A percentile compares a stretch with the other conserved stretches of the same genome.
Evolutionary conservation across 2,888 invertebrate species (phyloP).

Genomic region (Apodemia zela): DNA sequence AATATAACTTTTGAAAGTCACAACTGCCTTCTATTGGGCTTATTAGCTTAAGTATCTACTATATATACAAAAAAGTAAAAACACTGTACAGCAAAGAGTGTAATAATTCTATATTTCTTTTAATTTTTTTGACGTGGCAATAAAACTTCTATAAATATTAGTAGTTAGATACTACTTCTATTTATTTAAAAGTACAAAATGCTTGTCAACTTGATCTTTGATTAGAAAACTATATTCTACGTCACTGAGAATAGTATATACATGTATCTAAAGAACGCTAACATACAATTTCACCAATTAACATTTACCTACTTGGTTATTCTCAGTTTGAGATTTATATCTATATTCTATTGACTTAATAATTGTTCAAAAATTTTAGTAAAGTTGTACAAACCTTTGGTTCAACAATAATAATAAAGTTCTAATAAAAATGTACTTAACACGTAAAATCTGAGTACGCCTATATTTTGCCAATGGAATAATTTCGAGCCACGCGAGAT

Average conservation of each 20-base stretch:
- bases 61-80: too few relatives aligned
- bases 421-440: not conserved
- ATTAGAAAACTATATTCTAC: slow-evolving; percentile 4
- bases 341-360: slow-evolving; percentile 9
- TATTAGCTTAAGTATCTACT: too few relatives aligned
- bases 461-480: slow-evolving; percentile 5
- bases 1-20: too few relatives aligned
- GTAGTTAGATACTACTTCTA: not conserved
- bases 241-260: not conserved
- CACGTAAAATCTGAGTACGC: slow-evolving; percentile 1
- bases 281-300: slow-evolving; percentile 4
- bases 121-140: too few relatives aligned
- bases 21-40: too few relatives aligned
- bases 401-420: slow-evolving; percentile 5
- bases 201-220: not conserved
- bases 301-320: not conserved
- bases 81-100: too few relatives aligned
- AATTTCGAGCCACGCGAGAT: not conserved
- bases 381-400: slow-evolving; percentile 13
- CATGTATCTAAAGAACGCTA: slow-evolving; percentile 2
- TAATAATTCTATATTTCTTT: too few relatives aligned
- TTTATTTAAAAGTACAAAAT: not conserved
- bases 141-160: not conserved
- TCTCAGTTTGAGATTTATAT: slow-evolving; percentile 2
- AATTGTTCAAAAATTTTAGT: slow-evolving; percentile 7